These are phyloP conservation scores for Hypocryptadius cinnamomeus DNA, from an alignment of 2,113 vertebrate species.

Conservation along the genomic window DNA sequence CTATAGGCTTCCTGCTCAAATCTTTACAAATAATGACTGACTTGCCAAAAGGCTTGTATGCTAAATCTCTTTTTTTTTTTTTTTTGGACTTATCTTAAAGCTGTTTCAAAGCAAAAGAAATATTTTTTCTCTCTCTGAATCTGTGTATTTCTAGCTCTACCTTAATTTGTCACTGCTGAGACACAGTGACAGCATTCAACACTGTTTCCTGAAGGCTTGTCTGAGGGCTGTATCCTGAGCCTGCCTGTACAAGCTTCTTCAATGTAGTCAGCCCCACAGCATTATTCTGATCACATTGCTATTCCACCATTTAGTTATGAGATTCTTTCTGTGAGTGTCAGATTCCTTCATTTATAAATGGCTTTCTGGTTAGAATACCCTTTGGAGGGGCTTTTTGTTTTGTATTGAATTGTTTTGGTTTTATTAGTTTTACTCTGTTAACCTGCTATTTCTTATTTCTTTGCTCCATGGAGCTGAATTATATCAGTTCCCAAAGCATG, in stretches of 20 bases:
- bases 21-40: not conserved
- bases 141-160: not conserved
- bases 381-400: not conserved
- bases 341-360: not conserved
- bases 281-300: not conserved
- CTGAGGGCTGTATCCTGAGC: not conserved
- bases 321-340: not conserved
- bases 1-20: not conserved
- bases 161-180: not conserved
- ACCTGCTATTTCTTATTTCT: not conserved
- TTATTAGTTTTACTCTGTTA: not conserved
- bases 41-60: not conserved
- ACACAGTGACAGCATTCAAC: not conserved
- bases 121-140: not conserved
- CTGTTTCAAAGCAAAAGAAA: not conserved
- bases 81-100: not conserved
- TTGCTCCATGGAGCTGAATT: not conserved
- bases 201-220: not conserved
- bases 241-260: not conserved
- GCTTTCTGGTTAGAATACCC: not conserved
- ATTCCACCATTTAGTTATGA: not conserved
- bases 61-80: not conserved
- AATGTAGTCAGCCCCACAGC: not conserved
- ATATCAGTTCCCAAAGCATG: not conserved
- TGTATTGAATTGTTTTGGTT: not conserved